Conservation (phyloP, 2,888 invertebrate genomes). For the Drosophila mettleri region DNA sequence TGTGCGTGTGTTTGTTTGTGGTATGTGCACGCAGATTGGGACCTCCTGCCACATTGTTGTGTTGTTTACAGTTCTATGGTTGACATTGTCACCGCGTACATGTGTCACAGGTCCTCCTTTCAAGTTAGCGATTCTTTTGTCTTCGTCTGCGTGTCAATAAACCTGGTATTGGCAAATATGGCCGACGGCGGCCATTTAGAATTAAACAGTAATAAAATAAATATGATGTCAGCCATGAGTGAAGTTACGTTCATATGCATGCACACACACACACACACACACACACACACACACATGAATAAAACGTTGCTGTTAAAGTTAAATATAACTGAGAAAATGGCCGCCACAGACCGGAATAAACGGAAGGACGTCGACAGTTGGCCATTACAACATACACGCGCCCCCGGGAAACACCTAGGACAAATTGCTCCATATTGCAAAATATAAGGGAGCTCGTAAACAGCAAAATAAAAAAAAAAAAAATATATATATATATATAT, state of each 20-base stretch:
- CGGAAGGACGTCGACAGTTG: slow-evolving; percentile 72
- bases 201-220: slow-evolving; percentile 54
- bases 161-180: slow-evolving; percentile 50
- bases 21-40: slow-evolving; percentile 29
- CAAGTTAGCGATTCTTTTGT: slow-evolving; percentile 15
- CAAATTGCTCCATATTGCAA: slow-evolving; percentile 60
- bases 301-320: slow-evolving; percentile 38
- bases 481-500: background rate
- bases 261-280: background rate
- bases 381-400: slow-evolving; percentile 48
- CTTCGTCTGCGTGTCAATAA: slow-evolving; percentile 42
- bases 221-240: slow-evolving; percentile 56
- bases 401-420: slow-evolving; percentile 57
- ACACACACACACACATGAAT: slow-evolving; percentile 1
- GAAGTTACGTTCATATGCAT: slow-evolving; percentile 30
- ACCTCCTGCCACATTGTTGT: slow-evolving; percentile 31
- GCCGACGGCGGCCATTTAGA: slow-evolving; percentile 26
- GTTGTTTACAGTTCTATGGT: slow-evolving; percentile 56
- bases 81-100: slow-evolving; percentile 70
- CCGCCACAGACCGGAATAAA: slow-evolving; percentile 36
- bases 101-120: slow-evolving; percentile 15
- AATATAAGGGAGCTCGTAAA: slow-evolving; percentile 15
- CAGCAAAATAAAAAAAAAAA: slow-evolving; percentile 16
- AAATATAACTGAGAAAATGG: slow-evolving; percentile 51
- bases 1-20: slow-evolving; percentile 26